Evolutionary conservation across 2,888 invertebrate species (phyloP).

Genomic region (Rhogogaster chlorosoma): DNA sequence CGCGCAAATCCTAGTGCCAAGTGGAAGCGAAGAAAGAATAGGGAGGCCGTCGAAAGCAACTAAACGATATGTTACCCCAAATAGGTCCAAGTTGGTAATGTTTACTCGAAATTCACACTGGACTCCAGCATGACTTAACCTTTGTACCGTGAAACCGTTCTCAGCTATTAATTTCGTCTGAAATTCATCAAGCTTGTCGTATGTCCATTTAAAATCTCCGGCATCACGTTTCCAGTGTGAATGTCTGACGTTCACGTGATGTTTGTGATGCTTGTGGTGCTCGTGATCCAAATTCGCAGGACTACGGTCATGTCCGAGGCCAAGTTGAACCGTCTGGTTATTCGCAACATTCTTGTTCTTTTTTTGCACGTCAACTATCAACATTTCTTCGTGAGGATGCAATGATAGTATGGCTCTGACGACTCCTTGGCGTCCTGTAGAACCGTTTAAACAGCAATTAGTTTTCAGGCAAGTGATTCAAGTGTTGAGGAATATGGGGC

Average conservation of each 20-base stretch:
- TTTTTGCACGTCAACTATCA: conserved; percentile 11
- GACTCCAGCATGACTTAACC: conserved; percentile 62
- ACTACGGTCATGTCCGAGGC: background rate
- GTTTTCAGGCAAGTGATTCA: background rate
- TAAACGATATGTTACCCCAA: conserved; percentile 67
- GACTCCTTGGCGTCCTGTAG: conserved; percentile 23
- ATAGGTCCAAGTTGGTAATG: conserved; percentile 54
- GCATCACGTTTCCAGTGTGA: background rate
- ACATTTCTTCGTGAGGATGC: background rate
- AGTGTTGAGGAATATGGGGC: background rate
- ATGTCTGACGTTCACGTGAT: background rate
- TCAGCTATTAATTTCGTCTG: background rate
- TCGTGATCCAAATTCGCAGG: background rate
- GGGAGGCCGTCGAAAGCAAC: conserved; percentile 69
- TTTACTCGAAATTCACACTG: conserved; percentile 66
- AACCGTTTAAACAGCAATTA: background rate
- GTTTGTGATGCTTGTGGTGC: background rate
- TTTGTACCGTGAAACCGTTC: conserved; percentile 21
- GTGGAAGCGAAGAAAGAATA: conserved; percentile 50
- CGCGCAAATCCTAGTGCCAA: conserved; percentile 69
- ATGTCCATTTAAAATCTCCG: background rate
- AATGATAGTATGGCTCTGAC: background rate
- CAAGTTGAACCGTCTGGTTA: background rate
- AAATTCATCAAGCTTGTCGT: background rate
- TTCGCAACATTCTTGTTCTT: background rate